Evolutionary conservation across 2,113 vertebrate species (phyloP).

Genomic region (Echinops telfairi): DNA sequence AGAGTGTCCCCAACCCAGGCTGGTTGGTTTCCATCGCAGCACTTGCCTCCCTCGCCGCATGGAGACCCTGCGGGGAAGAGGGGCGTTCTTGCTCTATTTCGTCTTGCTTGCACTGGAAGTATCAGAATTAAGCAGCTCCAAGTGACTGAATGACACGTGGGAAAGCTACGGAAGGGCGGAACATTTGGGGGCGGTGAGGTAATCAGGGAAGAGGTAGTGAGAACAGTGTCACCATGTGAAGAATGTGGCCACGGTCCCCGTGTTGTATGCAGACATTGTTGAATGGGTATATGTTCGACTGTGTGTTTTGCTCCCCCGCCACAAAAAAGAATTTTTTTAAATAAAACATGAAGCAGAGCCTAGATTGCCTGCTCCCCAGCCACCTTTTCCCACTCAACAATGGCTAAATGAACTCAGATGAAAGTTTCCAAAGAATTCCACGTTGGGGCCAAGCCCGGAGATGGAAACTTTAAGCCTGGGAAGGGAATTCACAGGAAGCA

Average conservation of each 20-base stretch:
- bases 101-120: not conserved
- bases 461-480: conserved; percentile 80
- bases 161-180: no score
- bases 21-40: not conserved
- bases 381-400: conserved; percentile 57
- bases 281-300: not conserved
- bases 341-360: not conserved
- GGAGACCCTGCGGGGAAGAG: not conserved
- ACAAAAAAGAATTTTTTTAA: no score
- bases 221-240: no score
- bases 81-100: not conserved
- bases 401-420: conserved; percentile 75
- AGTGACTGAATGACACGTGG: no score
- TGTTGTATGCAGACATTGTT: not conserved
- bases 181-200: no score
- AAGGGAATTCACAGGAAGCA: conserved; percentile 71
- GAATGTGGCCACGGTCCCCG: no score
- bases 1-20: no score
- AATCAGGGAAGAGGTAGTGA: no score
- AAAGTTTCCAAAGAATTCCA: conserved; percentile 79
- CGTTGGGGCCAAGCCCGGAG: conserved; percentile 71
- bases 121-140: conserved; percentile 30
- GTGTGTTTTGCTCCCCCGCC: not conserved
- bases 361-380: not conserved
- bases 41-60: not conserved